A percentile compares a stretch with the other conserved stretches of the same genome.
Evolutionary conservation across 2,797 vertebrate genomes (phyloP).

Genomic region (Agapornis canus): DNA sequence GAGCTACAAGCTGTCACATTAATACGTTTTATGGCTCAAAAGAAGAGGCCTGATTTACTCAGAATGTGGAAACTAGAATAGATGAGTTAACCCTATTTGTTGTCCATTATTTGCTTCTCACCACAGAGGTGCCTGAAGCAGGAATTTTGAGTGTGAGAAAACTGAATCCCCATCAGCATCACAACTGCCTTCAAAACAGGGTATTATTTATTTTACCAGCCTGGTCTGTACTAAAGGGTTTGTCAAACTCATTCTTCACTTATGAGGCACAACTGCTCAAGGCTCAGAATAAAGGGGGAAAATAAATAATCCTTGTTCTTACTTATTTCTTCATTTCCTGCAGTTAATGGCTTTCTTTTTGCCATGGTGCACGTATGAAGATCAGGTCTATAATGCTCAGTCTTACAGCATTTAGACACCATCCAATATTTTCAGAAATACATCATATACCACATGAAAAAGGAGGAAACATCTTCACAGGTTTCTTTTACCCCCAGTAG

Average conservation of each 20-base stretch:
- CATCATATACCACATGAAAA: neutral
- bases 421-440: neutral
- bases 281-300: neutral
- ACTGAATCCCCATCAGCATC: neutral
- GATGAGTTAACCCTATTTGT: neutral
- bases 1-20: neutral
- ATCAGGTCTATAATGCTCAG: neutral
- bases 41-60: neutral
- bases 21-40: neutral
- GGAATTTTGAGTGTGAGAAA: neutral
- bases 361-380: neutral
- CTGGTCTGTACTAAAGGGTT: neutral
- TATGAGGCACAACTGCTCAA: neutral
- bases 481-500: accelerated
- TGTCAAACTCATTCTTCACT: neutral
- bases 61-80: neutral
- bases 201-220: neutral
- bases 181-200: neutral
- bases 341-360: neutral
- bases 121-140: neutral
- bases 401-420: neutral
- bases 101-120: neutral
- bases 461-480: neutral
- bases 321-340: neutral
- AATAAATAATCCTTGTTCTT: neutral